Evolutionary conservation across 2,888 invertebrate species (phyloP), one percentile per base, ranked within the genome.

Genomic region (Amorpha juglandis): DNA sequence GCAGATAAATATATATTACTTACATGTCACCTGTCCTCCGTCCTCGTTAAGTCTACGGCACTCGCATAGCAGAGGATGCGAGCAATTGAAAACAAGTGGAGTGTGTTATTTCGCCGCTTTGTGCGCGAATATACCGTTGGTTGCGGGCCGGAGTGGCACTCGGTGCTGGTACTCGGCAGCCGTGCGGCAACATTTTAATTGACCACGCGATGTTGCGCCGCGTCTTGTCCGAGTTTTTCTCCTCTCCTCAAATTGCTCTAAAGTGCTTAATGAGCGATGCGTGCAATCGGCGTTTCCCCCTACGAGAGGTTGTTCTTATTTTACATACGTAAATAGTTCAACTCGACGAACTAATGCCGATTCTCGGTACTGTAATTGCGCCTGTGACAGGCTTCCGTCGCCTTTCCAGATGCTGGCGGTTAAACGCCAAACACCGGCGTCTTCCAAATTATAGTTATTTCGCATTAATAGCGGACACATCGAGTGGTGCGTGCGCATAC

Each of bases 201-300:
- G 91, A 86, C 91, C 93, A 93, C 93, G 93, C 93, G 91, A 93
- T 92, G 90, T 82, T 86, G 82, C 79, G 84, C 83, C 81, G 83
- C 84, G 84, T 81, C 88, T 88, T 86, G 89, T 78, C 84, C 88
- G 82, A 92, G 89, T 93, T 92, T 93, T 93, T 92, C 91, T 91
- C 82, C 81, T 79, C 86, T 85, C 78, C 81, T 87, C 91, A 93
- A 93, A 93, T 93, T 93, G 91, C 91, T 92, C 89, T 91, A 90
- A 92, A 93, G 92, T 93, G 90, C 93, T 92, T 93, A 93, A 93
- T 93, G 91, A 92, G 92, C 83, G 92, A 92, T 93, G 93, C 93
- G 93, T 93, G 93, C 93, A 87, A 91, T 92, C 86, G 90, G 82
- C 86, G 90, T 91, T 93, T 92, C 92, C 91, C 90, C 90, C 91